Conservation (phyloP, 2,888 invertebrate genomes). For the Biston stratarius region DNA sequence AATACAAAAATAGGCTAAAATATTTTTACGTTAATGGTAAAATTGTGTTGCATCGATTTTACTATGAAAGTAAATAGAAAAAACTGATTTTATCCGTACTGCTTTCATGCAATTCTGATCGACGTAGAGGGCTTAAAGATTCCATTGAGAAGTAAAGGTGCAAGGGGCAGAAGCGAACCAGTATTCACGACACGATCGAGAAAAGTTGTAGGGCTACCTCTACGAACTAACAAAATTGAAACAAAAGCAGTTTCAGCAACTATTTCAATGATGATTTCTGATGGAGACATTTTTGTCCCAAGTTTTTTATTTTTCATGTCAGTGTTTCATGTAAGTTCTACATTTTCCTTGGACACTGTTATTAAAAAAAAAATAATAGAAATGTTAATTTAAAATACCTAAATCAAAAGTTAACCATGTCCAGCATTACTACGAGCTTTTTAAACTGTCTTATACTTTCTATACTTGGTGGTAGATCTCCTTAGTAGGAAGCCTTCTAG, state of each 20-base stretch:
- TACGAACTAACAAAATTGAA: background rate
- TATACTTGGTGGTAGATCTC: no score
- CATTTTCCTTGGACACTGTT: background rate
- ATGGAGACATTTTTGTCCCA: background rate
- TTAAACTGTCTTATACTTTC: background rate
- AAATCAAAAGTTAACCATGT: background rate
- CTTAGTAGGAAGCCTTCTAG: no score
- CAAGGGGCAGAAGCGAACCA: constrained; percentile 49
- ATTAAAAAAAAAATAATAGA: no score
- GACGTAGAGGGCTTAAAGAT: constrained; percentile 32
- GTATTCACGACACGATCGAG: constrained; percentile 47
- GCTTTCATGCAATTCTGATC: constrained; percentile 33
- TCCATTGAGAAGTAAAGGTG: constrained; percentile 39
- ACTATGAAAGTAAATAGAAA: background rate
- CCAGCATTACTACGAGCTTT: background rate
- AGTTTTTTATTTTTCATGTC: no score
- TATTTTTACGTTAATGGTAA: background rate
- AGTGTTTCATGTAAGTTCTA: no score
- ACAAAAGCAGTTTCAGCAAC: background rate
- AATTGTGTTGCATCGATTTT: background rate
- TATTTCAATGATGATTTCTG: background rate
- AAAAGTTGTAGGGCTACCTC: constrained; percentile 45
- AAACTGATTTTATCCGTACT: constrained; percentile 6
- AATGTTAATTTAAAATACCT: no score
- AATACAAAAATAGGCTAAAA: no score